phyloP scores from a whole-genome alignment of 2,797 vertebrate genomes.

The Lophius americanus region DNA sequence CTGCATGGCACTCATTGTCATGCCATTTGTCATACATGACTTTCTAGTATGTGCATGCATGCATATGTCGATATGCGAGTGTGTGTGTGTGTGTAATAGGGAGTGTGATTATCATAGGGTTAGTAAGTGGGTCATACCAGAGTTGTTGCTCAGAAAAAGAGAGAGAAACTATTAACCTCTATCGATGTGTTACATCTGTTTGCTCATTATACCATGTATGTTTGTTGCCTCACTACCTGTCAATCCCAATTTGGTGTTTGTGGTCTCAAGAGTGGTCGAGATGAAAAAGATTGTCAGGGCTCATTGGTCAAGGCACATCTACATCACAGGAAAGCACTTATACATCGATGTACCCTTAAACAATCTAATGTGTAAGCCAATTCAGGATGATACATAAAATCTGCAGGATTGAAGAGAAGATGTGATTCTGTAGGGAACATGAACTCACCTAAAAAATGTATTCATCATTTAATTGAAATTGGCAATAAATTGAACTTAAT shows the following conservation, averaged over 20 bases:
- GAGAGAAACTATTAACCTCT: conserved; percentile 29
- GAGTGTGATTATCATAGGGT: conserved; percentile 59
- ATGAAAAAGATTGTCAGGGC: background rate
- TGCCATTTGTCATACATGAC: conserved; percentile 45
- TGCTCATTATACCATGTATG: conserved; percentile 24
- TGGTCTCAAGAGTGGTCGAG: conserved; percentile 28
- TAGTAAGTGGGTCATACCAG: conserved; percentile 74
- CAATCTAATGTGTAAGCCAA: background rate
- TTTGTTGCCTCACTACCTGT: conserved; percentile 33
- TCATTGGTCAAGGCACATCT: too few species aligned
- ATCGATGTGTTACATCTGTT: conserved; percentile 30
- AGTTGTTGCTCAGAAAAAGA: conserved; percentile 52
- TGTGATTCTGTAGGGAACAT: conserved; percentile 1
- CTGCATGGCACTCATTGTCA: conserved; percentile 18
- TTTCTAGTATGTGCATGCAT: conserved; percentile 18
- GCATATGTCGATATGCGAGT: conserved; percentile 5
- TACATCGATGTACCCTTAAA: conserved; percentile 12
- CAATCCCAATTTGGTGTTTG: conserved; percentile 18
- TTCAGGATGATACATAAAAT: conserved; percentile 1
- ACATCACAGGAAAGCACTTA: conserved; percentile 12
- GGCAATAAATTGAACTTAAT: conserved; percentile 13
- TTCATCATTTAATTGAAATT: conserved; percentile 15
- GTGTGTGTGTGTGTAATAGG: conserved; percentile 6
- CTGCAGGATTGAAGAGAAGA: background rate
- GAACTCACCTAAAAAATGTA: background rate